Percentiles rank a stretch among this genome's conserved stretches.
phyloP scores from a whole-genome alignment of 2,888 invertebrate genomes.

The Xanthia icteritia region DNA sequence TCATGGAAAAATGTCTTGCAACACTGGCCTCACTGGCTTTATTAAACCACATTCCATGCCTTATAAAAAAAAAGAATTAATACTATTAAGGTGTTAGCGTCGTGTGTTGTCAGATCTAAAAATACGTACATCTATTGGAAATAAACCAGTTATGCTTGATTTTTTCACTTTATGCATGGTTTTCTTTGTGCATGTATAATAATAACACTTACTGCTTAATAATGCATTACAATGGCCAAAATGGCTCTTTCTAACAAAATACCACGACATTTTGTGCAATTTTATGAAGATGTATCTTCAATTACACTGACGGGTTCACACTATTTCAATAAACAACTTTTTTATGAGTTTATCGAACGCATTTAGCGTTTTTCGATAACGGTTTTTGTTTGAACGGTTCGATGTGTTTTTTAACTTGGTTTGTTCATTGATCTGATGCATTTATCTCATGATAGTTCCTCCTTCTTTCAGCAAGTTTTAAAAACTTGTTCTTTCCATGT shows the following conservation, averaged over 20 bases:
- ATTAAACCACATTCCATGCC: constrained; percentile 32
- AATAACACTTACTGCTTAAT: constrained; percentile 51
- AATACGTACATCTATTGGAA: constrained; percentile 59
- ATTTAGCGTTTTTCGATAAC: constrained; percentile 27
- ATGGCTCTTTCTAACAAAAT: constrained; percentile 56
- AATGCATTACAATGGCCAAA: constrained; percentile 47
- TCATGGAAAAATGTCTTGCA: constrained; percentile 58
- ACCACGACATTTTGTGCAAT: constrained; percentile 42
- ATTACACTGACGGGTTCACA: constrained; percentile 10
- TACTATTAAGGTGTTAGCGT: constrained; percentile 50
- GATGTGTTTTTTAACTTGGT: constrained; percentile 35
- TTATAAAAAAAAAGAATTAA: constrained; percentile 44
- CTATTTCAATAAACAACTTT: constrained; percentile 15
- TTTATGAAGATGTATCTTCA: constrained; percentile 10
- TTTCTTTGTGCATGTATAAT: constrained; percentile 50
- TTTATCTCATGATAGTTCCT: constrained; percentile 57
- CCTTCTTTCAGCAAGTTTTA: not conserved
- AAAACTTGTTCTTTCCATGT: not conserved
- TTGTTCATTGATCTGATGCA: constrained; percentile 54
- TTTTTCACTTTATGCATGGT: constrained; percentile 44
- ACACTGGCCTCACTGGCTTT: constrained; percentile 52
- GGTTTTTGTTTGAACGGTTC: constrained; percentile 32
- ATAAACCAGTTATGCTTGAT: constrained; percentile 42
- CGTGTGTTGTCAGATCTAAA: constrained; percentile 56
- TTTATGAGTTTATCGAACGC: constrained; percentile 32